These are phyloP conservation scores for Tor tambroides DNA, from an alignment of 2,113 vertebrate genomes.

Conservation along the genomic window DNA sequence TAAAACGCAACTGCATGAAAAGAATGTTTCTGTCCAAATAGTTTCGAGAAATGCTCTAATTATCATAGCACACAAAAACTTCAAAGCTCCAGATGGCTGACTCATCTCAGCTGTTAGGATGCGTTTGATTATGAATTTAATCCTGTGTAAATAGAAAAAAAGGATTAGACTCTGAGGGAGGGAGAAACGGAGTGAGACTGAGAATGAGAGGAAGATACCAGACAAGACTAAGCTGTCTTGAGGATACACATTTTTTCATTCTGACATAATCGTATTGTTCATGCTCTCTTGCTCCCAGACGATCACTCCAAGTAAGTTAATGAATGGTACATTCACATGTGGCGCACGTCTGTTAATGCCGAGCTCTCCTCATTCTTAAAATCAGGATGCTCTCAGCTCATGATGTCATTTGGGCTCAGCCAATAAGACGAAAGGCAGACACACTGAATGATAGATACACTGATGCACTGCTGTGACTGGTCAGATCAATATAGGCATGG, in stretches of 20 bases:
- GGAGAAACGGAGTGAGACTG: not conserved
- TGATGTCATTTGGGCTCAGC: not conserved
- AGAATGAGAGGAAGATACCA: not conserved
- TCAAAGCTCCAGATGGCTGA: constrained; percentile 27
- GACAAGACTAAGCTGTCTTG: constrained; percentile 25
- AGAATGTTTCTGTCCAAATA: not conserved
- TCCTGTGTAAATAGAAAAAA: constrained; percentile 34
- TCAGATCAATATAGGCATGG: not conserved
- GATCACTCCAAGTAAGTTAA: not conserved
- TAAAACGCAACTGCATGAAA: not conserved
- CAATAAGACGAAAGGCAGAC: not conserved
- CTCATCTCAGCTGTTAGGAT: constrained; percentile 29
- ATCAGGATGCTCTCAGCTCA: not conserved
- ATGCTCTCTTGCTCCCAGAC: constrained; percentile 21
- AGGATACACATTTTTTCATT: constrained; percentile 26
- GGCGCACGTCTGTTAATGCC: not conserved
- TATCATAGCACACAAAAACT: constrained; percentile 24
- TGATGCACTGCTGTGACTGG: not conserved
- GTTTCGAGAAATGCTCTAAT: not conserved
- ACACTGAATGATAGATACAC: not conserved
- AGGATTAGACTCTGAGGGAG: constrained; percentile 18
- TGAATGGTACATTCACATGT: constrained; percentile 5
- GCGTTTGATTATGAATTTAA: constrained; percentile 33
- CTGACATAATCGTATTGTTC: constrained; percentile 24
- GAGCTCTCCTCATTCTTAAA: not conserved